phyloP scores from a whole-genome alignment of 2,797 vertebrate genomes.

The Buphagus erythrorhynchus region DNA sequence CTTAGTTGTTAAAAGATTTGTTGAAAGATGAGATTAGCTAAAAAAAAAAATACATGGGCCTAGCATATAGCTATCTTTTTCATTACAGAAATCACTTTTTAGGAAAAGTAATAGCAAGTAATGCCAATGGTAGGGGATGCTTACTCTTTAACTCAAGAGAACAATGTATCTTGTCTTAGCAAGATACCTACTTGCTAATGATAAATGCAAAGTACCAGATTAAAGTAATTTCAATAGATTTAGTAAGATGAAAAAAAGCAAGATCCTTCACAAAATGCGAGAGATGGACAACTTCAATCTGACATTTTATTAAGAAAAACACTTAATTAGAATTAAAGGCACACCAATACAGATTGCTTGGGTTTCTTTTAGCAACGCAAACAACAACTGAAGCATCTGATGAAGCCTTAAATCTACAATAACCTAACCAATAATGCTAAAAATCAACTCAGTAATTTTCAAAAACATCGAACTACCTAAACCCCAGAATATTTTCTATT shows the following conservation, averaged over 20 bases:
- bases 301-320: background rate
- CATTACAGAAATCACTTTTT: background rate
- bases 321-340: background rate
- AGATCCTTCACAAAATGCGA: background rate
- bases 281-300: background rate
- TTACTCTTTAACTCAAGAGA: background rate
- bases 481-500: background rate
- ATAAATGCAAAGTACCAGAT: background rate
- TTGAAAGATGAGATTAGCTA: background rate
- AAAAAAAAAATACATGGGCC: background rate
- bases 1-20: accelerated
- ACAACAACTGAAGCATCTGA: background rate
- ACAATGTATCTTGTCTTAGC: background rate
- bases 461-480: background rate
- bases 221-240: background rate
- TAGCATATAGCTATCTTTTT: background rate
- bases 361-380: background rate
- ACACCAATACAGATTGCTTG: background rate
- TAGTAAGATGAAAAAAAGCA: background rate
- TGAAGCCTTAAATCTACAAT: background rate
- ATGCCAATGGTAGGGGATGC: background rate
- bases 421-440: background rate
- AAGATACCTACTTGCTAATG: background rate
- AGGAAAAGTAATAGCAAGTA: background rate
- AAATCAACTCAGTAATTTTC: background rate